Percentiles rank a stretch among this genome's conserved stretches.
These are phyloP conservation scores for Cottus gobio DNA, from an alignment of 2,113 vertebrate genomes.

Conservation along the genomic window DNA sequence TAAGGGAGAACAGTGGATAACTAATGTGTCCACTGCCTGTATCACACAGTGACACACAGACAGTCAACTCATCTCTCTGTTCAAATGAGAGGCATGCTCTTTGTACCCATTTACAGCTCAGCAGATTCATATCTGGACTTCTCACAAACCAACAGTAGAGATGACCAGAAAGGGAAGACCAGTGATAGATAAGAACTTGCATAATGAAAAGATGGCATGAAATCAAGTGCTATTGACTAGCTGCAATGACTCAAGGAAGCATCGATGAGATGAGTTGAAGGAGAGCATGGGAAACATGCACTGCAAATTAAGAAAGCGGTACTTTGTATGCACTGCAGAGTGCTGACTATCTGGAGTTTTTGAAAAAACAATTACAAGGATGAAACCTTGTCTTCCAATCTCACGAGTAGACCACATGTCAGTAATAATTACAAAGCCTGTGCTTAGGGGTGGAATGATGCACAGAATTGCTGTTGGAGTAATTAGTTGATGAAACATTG, in stretches of 20 bases:
- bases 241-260: constrained; percentile 57
- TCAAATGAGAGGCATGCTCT: constrained; percentile 57
- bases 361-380: constrained; percentile 28
- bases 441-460: constrained; percentile 62
- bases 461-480: constrained; percentile 57
- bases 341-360: constrained; percentile 46
- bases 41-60: constrained; percentile 56
- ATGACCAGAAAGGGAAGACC: constrained; percentile 46
- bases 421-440: constrained; percentile 66
- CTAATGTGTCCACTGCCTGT: constrained; percentile 63
- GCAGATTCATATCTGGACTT: constrained; percentile 75
- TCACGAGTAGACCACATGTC: constrained; percentile 56
- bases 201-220: constrained; percentile 64
- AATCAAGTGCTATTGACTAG: constrained; percentile 71
- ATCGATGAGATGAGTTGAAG: constrained; percentile 52
- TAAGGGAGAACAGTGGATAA: constrained; percentile 62
- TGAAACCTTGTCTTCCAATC: constrained; percentile 48
- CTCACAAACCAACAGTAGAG: constrained; percentile 58
- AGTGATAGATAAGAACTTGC: constrained; percentile 54
- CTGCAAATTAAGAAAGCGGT: constrained; percentile 47
- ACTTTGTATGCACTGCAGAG: constrained; percentile 58
- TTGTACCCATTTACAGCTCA: constrained; percentile 68
- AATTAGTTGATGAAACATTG: constrained; percentile 67
- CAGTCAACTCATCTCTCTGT: constrained; percentile 62
- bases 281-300: constrained; percentile 70